Percentiles rank a stretch among this genome's conserved stretches.
phyloP scores from a whole-genome alignment of 2,888 invertebrate species.

The Netelia inedita region DNA sequence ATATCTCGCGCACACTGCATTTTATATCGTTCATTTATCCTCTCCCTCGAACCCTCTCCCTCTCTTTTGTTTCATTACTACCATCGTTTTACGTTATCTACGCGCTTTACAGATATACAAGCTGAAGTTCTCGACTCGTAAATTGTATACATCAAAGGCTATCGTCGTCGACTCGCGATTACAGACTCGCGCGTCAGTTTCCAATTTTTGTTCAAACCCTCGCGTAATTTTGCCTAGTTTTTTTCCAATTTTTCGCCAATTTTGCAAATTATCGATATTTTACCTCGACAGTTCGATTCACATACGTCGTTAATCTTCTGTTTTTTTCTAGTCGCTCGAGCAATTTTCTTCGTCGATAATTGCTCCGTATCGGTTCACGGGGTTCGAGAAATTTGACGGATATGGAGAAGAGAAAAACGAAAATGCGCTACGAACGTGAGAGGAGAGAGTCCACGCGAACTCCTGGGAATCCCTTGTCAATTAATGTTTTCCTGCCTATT shows the following conservation, averaged over 20 bases:
- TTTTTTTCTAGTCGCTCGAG: neutral
- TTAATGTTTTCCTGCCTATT: constrained; percentile 45
- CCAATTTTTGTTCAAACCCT: neutral
- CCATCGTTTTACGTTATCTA: neutral
- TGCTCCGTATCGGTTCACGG: neutral
- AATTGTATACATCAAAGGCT: constrained; percentile 15
- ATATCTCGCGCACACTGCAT: constrained; percentile 71
- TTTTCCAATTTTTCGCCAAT: too few species aligned
- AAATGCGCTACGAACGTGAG: constrained; percentile 30
- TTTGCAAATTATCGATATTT: neutral
- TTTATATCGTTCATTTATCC: constrained; percentile 76
- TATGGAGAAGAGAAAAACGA: constrained; percentile 11
- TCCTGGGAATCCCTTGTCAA: constrained; percentile 62
- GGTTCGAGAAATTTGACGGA: constrained; percentile 40
- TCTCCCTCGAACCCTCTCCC: constrained; percentile 66
- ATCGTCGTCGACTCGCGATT: neutral
- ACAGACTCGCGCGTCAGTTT: neutral
- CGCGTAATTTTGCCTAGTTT: too few species aligned
- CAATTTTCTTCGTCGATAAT: constrained; percentile 40
- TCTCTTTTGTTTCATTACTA: constrained; percentile 65
- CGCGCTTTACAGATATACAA: neutral
- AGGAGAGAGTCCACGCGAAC: constrained; percentile 6
- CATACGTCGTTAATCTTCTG: neutral
- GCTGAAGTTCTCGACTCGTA: neutral
- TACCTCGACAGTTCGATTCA: constrained; percentile 9